phyloP scores from a whole-genome alignment of 2,113 vertebrate species.

The Casuarius casuarius region DNA sequence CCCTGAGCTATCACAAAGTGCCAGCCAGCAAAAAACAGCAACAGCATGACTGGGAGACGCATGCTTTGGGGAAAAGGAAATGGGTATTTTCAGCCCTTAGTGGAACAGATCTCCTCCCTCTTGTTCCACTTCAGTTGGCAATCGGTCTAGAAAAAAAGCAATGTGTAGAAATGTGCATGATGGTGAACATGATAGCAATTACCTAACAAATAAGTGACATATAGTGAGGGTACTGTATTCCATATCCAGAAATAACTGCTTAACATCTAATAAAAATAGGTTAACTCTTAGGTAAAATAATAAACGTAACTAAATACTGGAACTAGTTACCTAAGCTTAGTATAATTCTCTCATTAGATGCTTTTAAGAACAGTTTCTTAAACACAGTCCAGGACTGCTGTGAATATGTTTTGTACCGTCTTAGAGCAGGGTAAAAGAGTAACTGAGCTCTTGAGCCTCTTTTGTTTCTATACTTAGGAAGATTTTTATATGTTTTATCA shows the following conservation, averaged over 20 bases:
- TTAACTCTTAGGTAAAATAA: not conserved
- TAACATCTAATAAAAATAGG: not conserved
- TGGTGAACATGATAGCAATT: not conserved
- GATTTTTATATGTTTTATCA: constrained; percentile 10
- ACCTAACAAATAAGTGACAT: not conserved
- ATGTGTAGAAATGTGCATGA: not conserved
- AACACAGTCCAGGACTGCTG: not conserved
- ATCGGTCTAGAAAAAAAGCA: not conserved
- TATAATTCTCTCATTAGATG: not conserved
- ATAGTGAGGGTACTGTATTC: not conserved
- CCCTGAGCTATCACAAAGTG: not conserved
- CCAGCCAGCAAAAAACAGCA: not conserved
- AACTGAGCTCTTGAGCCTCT: not conserved
- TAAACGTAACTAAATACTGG: not conserved
- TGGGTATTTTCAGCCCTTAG: not conserved
- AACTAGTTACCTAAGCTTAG: not conserved
- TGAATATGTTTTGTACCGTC: not conserved
- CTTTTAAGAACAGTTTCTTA: not conserved
- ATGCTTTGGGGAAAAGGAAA: not conserved
- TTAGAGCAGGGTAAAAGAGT: not conserved
- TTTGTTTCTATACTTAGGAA: not conserved
- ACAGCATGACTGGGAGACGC: not conserved
- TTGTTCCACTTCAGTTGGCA: not conserved
- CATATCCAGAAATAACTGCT: not conserved
- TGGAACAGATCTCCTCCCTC: not conserved